A percentile compares a stretch with the other conserved stretches of the same genome.
Conservation (phyloP, 2,888 invertebrate genomes). For the Acrobasis suavella region DNA sequence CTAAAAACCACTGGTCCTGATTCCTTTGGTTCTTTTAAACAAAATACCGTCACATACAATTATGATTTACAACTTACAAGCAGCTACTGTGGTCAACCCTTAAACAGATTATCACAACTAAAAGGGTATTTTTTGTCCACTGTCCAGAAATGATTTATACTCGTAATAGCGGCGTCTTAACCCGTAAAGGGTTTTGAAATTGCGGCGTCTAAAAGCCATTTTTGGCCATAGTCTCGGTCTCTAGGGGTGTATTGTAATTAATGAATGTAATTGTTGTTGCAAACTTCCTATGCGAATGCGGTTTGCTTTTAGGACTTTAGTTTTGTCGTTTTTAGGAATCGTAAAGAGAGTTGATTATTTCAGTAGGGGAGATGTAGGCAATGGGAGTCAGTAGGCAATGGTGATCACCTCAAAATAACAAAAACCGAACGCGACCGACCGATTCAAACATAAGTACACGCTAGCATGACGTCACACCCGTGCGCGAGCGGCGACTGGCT, state of each 20-base stretch:
- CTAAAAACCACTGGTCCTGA: background rate
- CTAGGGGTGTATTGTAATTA: constrained; percentile 17
- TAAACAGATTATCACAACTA: constrained; percentile 8
- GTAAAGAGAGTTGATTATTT: no score
- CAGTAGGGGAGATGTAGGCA: no score
- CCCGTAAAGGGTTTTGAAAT: constrained; percentile 8
- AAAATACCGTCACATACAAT: background rate
- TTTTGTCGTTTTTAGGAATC: background rate
- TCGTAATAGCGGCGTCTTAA: background rate
- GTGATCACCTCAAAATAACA: no score
- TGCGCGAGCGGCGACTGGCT: no score
- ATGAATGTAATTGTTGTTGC: constrained; percentile 10
- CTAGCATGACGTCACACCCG: no score
- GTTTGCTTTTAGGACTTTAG: background rate
- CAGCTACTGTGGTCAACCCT: constrained; percentile 13
- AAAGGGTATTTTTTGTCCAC: constrained; percentile 1
- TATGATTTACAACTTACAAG: constrained; percentile 16
- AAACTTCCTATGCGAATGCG: background rate
- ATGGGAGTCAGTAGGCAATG: no score
- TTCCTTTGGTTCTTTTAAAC: background rate
- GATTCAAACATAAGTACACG: no score
- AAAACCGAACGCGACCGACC: no score
- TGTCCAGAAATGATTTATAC: constrained; percentile 1
- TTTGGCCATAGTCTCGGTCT: background rate
- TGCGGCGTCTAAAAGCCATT: background rate